Conservation (phyloP, 2,888 invertebrate species). For the Tenthredo livida region DNA sequence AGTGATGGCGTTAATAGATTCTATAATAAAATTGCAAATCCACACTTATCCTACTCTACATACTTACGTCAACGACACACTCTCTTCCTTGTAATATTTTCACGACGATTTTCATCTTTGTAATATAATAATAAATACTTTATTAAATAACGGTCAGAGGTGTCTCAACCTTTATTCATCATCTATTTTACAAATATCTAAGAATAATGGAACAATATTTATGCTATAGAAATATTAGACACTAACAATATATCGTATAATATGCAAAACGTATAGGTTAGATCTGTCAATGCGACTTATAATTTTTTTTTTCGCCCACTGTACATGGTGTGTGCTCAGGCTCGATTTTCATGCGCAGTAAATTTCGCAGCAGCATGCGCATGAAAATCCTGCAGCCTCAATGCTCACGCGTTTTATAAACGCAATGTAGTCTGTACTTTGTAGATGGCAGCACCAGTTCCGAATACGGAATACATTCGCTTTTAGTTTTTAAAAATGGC, state of each 20-base stretch:
- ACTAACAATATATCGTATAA: background rate
- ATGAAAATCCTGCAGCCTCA: too few species aligned
- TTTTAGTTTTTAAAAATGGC: slow-evolving; percentile 13
- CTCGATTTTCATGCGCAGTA: too few species aligned
- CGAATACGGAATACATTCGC: background rate
- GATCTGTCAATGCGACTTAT: slow-evolving; percentile 30
- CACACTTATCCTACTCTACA: too few species aligned
- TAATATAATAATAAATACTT: background rate
- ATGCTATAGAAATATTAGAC: background rate
- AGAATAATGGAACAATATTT: background rate
- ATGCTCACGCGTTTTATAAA: background rate
- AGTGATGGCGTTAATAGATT: too few species aligned
- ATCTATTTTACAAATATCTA: background rate
- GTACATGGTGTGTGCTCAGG: too few species aligned
- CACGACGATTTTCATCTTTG: slow-evolving; percentile 85
- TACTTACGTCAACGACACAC: slow-evolving; percentile 84
- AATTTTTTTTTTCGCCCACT: background rate
- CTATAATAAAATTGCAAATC: background rate
- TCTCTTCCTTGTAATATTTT: slow-evolving; percentile 88
- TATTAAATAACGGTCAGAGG: background rate
- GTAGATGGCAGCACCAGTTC: slow-evolving; percentile 7
- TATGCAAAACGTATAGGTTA: slow-evolving; percentile 5
- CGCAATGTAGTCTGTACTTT: too few species aligned
- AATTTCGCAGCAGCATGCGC: too few species aligned
- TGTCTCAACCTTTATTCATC: background rate